Percentiles rank a stretch among this genome's conserved stretches.
phyloP scores from a whole-genome alignment of 2,797 vertebrate species.

The Natrix natrix region DNA sequence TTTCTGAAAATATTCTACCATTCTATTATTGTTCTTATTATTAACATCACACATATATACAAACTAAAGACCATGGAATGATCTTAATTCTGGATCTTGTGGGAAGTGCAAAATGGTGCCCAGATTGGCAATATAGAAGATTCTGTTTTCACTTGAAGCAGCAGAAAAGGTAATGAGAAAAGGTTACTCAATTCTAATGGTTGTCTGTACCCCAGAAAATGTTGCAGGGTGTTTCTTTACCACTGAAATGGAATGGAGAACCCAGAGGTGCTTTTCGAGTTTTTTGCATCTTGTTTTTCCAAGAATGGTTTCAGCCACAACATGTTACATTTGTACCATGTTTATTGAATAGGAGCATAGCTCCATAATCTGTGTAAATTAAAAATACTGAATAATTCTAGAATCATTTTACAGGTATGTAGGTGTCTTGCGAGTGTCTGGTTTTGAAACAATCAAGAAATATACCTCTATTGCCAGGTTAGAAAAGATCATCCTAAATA shows the following conservation, averaged over 20 bases:
- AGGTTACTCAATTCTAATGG: not conserved
- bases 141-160: not conserved
- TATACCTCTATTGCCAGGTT: not conserved
- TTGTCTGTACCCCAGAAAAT: not conserved
- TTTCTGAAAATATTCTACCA: not conserved
- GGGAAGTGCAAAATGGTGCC: not conserved
- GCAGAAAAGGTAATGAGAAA: not conserved
- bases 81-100: not conserved
- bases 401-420: not conserved
- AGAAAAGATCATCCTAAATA: not conserved
- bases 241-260: not conserved
- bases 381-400: not conserved
- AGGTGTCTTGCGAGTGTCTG: not conserved
- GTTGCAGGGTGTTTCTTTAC: not conserved
- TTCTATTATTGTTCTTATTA: not conserved
- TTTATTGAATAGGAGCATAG: not conserved
- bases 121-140: not conserved
- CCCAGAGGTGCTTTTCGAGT: not conserved
- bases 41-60: not conserved
- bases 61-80: not conserved
- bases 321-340: not conserved
- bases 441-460: not conserved
- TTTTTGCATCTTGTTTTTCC: not conserved
- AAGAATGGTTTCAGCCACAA: not conserved
- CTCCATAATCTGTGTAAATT: not conserved